Percentiles rank a stretch among this genome's conserved stretches.
These are phyloP conservation scores for Cliona cf. orientalis DNA, from an alignment of 37 sponge, comb jelly and placozoan species.

Conservation along the genomic window DNA sequence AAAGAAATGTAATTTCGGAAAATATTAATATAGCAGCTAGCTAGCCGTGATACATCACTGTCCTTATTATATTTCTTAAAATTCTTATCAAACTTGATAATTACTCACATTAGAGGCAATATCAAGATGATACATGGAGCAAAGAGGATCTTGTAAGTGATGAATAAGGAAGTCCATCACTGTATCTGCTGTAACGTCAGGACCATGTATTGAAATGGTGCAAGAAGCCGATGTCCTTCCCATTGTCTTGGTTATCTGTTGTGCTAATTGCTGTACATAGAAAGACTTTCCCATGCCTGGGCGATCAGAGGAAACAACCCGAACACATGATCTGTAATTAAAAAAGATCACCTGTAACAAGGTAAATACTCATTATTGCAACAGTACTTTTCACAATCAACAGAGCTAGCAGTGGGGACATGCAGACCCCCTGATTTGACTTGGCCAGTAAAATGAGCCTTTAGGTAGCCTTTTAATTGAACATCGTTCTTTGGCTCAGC, in stretches of 20 bases:
- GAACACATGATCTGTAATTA: constrained; percentile 48
- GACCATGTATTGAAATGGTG: constrained; percentile 70
- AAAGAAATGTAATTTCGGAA: no score
- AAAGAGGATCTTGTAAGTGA: not conserved
- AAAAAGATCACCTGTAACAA: no score
- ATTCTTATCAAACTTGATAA: no score
- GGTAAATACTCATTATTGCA: no score
- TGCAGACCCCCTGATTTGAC: not conserved
- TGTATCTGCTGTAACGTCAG: constrained; percentile 51
- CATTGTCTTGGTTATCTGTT: constrained; percentile 7
- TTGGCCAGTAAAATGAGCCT: constrained; percentile 16
- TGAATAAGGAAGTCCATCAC: constrained; percentile 41
- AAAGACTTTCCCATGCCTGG: constrained; percentile 86
- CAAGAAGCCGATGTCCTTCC: not conserved
- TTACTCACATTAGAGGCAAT: constrained; percentile 59
- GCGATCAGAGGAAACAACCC: constrained; percentile 58
- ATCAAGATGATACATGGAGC: constrained; percentile 60
- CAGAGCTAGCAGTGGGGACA: constrained; percentile 2
- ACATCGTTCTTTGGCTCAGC: not conserved
- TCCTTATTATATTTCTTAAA: no score
- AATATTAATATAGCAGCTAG: no score
- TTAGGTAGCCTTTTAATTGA: constrained; percentile 35
- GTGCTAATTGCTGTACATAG: constrained; percentile 45
- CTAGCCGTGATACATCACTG: no score
- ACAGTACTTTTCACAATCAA: constrained; percentile 37